These are phyloP conservation scores for Coenonympha glycerion DNA, from an alignment of 2,888 invertebrate genomes.

Conservation along the genomic window DNA sequence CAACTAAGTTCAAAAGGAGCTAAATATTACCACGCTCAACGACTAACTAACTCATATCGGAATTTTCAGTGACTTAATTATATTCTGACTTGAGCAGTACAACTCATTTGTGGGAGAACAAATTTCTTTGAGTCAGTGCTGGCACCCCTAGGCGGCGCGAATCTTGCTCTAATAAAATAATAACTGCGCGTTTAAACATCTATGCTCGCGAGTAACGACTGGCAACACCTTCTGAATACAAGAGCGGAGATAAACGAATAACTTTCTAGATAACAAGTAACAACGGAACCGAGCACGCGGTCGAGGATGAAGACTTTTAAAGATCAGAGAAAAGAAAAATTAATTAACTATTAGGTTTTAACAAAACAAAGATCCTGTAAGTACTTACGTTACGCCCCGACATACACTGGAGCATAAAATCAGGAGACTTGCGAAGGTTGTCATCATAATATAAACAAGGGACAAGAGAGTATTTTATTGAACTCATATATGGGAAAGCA, in stretches of 20 bases:
- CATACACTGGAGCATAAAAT: too few relatives aligned
- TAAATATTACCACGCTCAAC: too few relatives aligned
- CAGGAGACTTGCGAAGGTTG: too few relatives aligned
- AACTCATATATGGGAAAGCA: too few relatives aligned
- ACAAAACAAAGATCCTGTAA: not conserved
- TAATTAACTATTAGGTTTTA: not conserved
- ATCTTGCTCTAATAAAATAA: conserved; percentile 69
- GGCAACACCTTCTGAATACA: conserved; percentile 72
- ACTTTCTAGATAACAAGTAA: conserved; percentile 23
- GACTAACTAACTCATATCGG: too few relatives aligned
- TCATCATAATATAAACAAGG: too few relatives aligned
- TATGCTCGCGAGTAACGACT: conserved; percentile 65
- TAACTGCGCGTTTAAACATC: conserved; percentile 66
- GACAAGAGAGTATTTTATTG: too few relatives aligned
- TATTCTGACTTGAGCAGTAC: too few relatives aligned
- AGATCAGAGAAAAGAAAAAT: not conserved
- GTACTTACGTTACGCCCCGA: too few relatives aligned
- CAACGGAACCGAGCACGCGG: not conserved
- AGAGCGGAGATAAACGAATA: conserved; percentile 43
- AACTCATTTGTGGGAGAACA: too few relatives aligned
- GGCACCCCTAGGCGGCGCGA: conserved; percentile 47
- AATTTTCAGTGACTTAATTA: too few relatives aligned
- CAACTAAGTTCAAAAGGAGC: too few relatives aligned
- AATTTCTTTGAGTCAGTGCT: not conserved
- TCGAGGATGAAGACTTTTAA: not conserved